A percentile compares a stretch with the other conserved stretches of the same genome.
Conservation (phyloP, 2,888 invertebrate species). For the Sinopyrophorus schimmeli region DNA sequence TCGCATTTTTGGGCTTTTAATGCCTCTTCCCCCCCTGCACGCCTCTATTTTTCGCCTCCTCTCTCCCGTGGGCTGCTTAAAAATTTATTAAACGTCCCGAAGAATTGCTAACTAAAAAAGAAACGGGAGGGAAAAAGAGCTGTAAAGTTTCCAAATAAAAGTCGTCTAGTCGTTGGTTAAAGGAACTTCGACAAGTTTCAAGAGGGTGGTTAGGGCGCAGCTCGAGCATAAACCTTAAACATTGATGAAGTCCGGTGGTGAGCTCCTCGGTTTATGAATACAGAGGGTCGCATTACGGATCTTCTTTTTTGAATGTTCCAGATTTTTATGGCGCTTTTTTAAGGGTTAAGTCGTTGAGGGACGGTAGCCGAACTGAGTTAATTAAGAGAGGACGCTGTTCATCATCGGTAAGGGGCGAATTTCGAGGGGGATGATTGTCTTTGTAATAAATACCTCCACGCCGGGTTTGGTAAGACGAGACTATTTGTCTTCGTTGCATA, state of each 20-base stretch:
- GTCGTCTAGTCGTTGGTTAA: conserved; percentile 4
- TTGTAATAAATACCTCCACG: too few relatives aligned
- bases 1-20: too few relatives aligned
- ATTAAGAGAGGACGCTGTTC: too few relatives aligned
- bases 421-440: too few relatives aligned
- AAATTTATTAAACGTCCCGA: too few relatives aligned
- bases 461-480: conserved; percentile 23
- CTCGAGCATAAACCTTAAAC: conserved; percentile 16
- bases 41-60: too few relatives aligned
- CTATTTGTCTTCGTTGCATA: conserved; percentile 29
- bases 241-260: conserved; percentile 27
- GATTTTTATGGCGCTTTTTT: conserved; percentile 22
- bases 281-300: conserved; percentile 23
- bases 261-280: conserved; percentile 31
- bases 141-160: conserved; percentile 9
- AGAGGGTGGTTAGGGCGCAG: not conserved
- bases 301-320: conserved; percentile 9
- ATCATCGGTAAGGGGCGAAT: too few relatives aligned
- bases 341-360: too few relatives aligned
- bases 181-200: conserved; percentile 6
- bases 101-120: not conserved
- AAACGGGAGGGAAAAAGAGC: conserved; percentile 3
- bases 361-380: too few relatives aligned
- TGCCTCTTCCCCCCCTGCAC: too few relatives aligned
- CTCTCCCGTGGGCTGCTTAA: too few relatives aligned